Evolutionary conservation across 2,888 invertebrate genomes (phyloP).

Genomic region (Arge pagana): DNA sequence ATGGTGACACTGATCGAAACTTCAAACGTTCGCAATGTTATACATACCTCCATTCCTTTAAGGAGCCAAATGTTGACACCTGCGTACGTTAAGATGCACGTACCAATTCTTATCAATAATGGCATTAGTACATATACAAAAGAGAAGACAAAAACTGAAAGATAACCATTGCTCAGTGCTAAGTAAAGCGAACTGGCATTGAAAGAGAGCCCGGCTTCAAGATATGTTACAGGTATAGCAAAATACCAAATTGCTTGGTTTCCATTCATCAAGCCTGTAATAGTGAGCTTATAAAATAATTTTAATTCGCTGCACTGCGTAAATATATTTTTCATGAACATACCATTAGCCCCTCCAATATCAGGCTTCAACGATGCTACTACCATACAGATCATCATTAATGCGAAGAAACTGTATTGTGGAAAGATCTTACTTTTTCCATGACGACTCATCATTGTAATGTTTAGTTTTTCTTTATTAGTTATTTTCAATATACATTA

Average conservation of each 20-base stretch:
- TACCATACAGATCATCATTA: slow-evolving; percentile 50
- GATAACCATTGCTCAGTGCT: slow-evolving; percentile 44
- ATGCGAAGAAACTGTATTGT: slow-evolving; percentile 49
- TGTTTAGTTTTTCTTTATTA: slow-evolving; percentile 7
- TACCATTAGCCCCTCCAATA: slow-evolving; percentile 50
- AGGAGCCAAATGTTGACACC: slow-evolving; percentile 50
- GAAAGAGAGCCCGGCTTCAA: slow-evolving; percentile 52
- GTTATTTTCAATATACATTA: too few species aligned
- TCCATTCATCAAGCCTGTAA: slow-evolving; percentile 49
- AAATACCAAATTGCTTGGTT: slow-evolving; percentile 51
- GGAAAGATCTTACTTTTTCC: slow-evolving; percentile 33
- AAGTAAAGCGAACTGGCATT: slow-evolving; percentile 44
- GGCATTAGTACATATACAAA: slow-evolving; percentile 52
- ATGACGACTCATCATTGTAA: slow-evolving; percentile 20
- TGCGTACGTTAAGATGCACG: slow-evolving; percentile 40
- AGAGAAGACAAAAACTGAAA: slow-evolving; percentile 45
- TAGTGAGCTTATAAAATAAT: background rate
- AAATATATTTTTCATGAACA: background rate
- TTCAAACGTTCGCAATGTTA: too few species aligned
- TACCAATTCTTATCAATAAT: slow-evolving; percentile 44
- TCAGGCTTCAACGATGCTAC: slow-evolving; percentile 48
- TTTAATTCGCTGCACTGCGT: background rate
- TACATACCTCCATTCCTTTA: slow-evolving; percentile 56
- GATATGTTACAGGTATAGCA: slow-evolving; percentile 51
- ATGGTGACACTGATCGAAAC: too few species aligned